Evolutionary conservation across 64 coral and sea anemone genomes (phyloP).

Genomic region (Acropora tenuis): DNA sequence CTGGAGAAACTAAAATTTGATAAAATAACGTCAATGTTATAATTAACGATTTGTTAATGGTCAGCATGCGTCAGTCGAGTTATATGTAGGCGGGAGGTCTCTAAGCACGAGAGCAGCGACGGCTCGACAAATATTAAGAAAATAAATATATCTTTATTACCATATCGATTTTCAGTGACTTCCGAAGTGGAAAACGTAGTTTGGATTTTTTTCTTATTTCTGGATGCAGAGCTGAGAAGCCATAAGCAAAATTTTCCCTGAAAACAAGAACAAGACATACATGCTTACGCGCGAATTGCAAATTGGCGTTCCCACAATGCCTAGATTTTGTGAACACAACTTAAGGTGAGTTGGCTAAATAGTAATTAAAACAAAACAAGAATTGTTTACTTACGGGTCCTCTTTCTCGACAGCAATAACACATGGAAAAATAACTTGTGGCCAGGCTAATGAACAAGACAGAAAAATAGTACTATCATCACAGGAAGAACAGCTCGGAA

Average conservation of each 20-base stretch:
- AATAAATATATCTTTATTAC: slow-evolving; percentile 16
- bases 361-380: not conserved
- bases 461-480: not conserved
- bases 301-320: no score
- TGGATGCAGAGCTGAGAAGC: slow-evolving; percentile 63
- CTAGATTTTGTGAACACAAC: no score
- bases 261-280: not conserved
- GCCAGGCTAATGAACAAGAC: slow-evolving; percentile 54
- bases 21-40: no score
- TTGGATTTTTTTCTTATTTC: slow-evolving; percentile 72
- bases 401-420: slow-evolving; percentile 72
- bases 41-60: no score
- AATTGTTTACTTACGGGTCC: slow-evolving; percentile 57
- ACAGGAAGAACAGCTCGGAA: not conserved
- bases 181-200: slow-evolving; percentile 71
- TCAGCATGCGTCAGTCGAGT: no score
- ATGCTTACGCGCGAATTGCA: not conserved
- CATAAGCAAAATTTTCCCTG: slow-evolving; percentile 74
- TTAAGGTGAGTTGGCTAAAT: not conserved
- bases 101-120: no score
- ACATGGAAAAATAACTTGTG: slow-evolving; percentile 84
- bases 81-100: no score
- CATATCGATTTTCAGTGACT: slow-evolving; percentile 93
- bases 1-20: no score
- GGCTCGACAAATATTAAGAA: no score